Evolutionary conservation across 1,140 invertebrate genomes (phyloP).

Genomic region (Cydia splendana): DNA sequence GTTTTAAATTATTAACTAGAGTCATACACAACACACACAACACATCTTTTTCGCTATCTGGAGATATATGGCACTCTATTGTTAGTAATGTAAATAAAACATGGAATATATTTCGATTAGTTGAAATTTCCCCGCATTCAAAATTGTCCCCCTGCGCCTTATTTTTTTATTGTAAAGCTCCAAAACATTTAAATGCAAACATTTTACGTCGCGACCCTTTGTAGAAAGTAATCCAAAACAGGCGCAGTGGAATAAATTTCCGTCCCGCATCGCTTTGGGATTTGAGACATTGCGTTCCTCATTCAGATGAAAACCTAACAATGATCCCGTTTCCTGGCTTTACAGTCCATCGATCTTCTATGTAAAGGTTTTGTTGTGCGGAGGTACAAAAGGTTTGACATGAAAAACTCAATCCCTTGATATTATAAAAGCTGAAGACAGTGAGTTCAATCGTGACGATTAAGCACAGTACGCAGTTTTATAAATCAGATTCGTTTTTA

Average conservation of each 20-base stretch:
- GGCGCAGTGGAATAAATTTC: constrained; percentile 24
- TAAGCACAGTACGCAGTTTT: background rate
- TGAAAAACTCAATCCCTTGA: background rate
- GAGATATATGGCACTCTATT: too few species aligned
- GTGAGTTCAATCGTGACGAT: background rate
- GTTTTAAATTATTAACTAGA: too few species aligned
- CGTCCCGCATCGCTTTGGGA: constrained; percentile 6
- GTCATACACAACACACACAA: too few species aligned
- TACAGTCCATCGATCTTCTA: constrained; percentile 28
- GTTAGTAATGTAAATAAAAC: too few species aligned
- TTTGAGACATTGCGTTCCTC: constrained; percentile 9
- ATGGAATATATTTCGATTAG: too few species aligned
- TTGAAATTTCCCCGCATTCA: too few species aligned
- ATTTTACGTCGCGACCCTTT: constrained; percentile 11
- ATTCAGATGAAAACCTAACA: constrained; percentile 20
- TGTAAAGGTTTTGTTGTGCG: constrained; percentile 20
- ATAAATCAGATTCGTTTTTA: too few species aligned
- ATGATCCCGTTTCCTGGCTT: constrained; percentile 16
- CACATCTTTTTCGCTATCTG: too few species aligned
- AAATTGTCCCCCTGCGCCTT: too few species aligned
- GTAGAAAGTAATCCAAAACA: constrained; percentile 17
- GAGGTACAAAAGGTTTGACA: background rate
- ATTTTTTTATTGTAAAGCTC: background rate
- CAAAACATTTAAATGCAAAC: background rate
- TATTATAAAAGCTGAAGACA: background rate